A percentile compares a stretch with the other conserved stretches of the same genome.
Evolutionary conservation across 30 jellyfish, hydroid and myxozoan species (phyloP).

Genomic region (Cassiopea xamachana): DNA sequence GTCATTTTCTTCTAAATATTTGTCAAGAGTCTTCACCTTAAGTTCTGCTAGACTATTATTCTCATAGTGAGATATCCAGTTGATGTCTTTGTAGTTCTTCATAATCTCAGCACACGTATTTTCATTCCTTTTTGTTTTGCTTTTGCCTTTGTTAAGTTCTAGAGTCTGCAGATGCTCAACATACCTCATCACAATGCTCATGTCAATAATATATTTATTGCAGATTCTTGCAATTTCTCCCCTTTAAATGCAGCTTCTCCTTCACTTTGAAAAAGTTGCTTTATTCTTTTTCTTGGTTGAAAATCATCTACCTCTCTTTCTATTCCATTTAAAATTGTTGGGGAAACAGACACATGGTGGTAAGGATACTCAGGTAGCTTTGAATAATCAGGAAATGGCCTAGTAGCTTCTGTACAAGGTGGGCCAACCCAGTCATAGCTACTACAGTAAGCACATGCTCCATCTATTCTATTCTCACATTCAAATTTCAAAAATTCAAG

Average conservation of each 20-base stretch:
- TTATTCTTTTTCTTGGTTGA: constrained; percentile 32
- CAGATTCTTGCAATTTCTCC: constrained; percentile 15
- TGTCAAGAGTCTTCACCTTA: constrained; percentile 24
- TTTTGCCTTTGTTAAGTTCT: not conserved
- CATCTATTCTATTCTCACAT: constrained; percentile 23
- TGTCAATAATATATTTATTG: constrained; percentile 9
- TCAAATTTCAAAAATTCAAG: constrained; percentile 20
- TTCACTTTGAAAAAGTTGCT: constrained; percentile 1
- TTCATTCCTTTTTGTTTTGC: not conserved
- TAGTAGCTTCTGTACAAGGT: constrained; percentile 37
- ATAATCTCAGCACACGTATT: not conserved
- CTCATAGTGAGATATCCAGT: constrained; percentile 17
- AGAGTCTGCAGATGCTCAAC: constrained; percentile 15
- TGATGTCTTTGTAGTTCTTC: constrained; percentile 22
- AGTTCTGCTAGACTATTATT: not conserved
- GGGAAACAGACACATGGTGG: constrained; percentile 16
- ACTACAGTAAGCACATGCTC: constrained; percentile 1
- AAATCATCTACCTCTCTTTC: constrained; percentile 46
- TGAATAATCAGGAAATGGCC: constrained; percentile 52
- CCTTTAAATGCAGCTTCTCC: not conserved
- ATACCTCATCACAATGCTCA: not conserved
- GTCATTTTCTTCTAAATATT: constrained; percentile 13
- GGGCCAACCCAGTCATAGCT: constrained; percentile 43
- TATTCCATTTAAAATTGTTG: constrained; percentile 6
- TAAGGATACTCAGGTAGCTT: constrained; percentile 23